Evolutionary conservation across 2,797 vertebrate genomes (phyloP), one percentile per base, ranked within the genome.

Genomic region (Tangara arthus): DNA sequence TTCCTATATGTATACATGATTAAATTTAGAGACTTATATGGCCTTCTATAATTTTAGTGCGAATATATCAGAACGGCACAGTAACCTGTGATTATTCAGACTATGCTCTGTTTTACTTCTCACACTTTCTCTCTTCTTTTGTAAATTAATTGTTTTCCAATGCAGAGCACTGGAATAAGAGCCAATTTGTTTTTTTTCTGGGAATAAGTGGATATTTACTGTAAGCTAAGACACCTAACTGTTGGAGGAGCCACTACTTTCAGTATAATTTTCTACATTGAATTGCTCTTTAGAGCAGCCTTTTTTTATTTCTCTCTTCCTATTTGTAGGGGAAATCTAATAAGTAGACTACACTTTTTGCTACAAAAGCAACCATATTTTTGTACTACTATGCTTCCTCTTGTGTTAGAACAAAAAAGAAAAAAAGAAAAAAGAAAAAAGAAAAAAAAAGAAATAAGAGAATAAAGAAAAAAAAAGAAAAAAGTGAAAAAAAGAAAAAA

Each of bases 401-500:
- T 39, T 28, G 7, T 34, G 3, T 30, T 17, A 2, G 60, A 52
- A 28, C 14, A 28, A 13, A 2, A 28, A 11, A 4, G 18, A 26
- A 6, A 2, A 47, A 65, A 9, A 5, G 18, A 19, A 19, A 42
- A 41, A 41, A 17, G 41, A 41, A 41, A 41, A 42, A 18, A 42
- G 8, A 18, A 18, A 18, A 18, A 18, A 2, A n/a, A 13, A 5
- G 27, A 24, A 11, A 7, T 1, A 50, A 68, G 7, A 28, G n/a
- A n/a, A n/a, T n/a, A n/a, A 11, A 4, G 22, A 26, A 4, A 11
- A 7, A 7, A 56, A 11, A 28, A 6, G 2, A 16, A 34, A 12
- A 15, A 18, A 2, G 1, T 39, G 27, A 49, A 30, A 14, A 8
- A 4, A 9, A 32, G 12, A 6, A 1, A 32, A n/a, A 4, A 7